A percentile compares a stretch with the other conserved stretches of the same genome.
Conservation (phyloP, 1,140 invertebrate genomes). For the Andrena cerasifolii region DNA sequence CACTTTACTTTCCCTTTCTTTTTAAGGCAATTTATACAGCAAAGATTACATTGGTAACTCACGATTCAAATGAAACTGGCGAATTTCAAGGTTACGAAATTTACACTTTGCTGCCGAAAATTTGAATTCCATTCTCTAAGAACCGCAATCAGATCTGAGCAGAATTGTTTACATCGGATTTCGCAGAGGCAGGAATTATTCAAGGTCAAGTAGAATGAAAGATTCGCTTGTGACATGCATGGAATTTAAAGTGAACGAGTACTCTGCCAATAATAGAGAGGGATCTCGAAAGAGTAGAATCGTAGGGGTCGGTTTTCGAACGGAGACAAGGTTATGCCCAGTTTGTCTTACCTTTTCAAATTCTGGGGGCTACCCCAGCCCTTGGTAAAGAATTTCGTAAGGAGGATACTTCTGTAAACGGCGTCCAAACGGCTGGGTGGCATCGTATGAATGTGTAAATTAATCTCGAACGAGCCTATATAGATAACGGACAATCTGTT, state of each 20-base stretch:
- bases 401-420: constrained; percentile 93
- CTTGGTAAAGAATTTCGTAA: constrained; percentile 97
- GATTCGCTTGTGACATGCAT: too few relatives aligned
- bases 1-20: too few relatives aligned
- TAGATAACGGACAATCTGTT: neutral
- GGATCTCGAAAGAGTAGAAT: neutral
- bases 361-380: constrained; percentile 98
- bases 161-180: too few relatives aligned
- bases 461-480: neutral
- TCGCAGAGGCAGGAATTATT: too few relatives aligned
- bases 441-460: constrained; percentile 79
- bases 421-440: constrained; percentile 91
- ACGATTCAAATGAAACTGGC: neutral
- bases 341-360: constrained; percentile 89
- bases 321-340: neutral
- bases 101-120: too few relatives aligned
- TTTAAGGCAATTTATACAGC: too few relatives aligned
- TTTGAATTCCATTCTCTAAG: too few relatives aligned
- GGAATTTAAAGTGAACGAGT: neutral
- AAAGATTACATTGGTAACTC: neutral
- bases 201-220: too few relatives aligned
- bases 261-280: neutral
- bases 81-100: too few relatives aligned
- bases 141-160: too few relatives aligned
- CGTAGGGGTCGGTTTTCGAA: neutral